Conservation (phyloP, 2,888 invertebrate genomes). For the Cryptus armator region DNA sequence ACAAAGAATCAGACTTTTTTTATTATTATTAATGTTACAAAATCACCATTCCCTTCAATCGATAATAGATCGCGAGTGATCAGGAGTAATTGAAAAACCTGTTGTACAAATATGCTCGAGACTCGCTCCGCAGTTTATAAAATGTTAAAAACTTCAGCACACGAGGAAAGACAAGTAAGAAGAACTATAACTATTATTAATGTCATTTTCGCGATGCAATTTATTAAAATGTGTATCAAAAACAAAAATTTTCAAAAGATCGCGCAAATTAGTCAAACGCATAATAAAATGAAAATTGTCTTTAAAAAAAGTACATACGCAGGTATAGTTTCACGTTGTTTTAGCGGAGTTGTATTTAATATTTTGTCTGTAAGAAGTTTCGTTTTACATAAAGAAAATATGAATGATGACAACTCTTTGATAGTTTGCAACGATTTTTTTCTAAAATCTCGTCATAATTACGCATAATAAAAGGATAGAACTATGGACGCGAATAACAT, state of each 20-base stretch:
- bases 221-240: not conserved
- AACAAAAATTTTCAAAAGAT: not conserved
- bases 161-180: slow-evolving; percentile 84
- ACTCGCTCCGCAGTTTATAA: slow-evolving; percentile 84
- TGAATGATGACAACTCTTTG: too few relatives aligned
- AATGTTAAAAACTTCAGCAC: slow-evolving; percentile 84
- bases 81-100: slow-evolving; percentile 23
- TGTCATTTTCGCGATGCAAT: slow-evolving; percentile 13
- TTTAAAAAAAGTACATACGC: not conserved
- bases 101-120: slow-evolving; percentile 79
- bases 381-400: too few relatives aligned
- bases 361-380: too few relatives aligned
- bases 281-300: not conserved
- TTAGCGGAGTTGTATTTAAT: too few relatives aligned
- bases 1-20: not conserved
- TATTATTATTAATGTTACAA: not conserved
- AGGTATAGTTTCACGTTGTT: not conserved
- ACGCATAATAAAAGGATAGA: too few relatives aligned
- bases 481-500: not conserved
- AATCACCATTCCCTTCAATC: not conserved
- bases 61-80: slow-evolving; percentile 8
- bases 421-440: too few relatives aligned
- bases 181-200: slow-evolving; percentile 14
- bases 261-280: not conserved
- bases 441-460: too few relatives aligned